Base-by-base conservation (phyloP, 2,797 vertebrate species). In the Oryzias dopingdopingensis region DNA sequence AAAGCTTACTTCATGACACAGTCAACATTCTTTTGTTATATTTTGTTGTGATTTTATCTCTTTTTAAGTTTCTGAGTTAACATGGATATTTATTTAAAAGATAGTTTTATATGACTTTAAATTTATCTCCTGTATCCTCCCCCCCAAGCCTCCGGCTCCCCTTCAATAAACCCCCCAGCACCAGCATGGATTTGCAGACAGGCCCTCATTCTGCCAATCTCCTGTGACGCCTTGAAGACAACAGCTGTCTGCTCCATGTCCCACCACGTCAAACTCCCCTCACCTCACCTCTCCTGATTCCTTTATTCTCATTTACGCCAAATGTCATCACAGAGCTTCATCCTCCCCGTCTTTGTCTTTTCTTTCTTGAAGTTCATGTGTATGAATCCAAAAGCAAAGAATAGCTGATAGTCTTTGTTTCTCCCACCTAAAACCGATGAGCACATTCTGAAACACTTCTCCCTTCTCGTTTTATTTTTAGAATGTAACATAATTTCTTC, bases 161-260 rank as follows among this genome's bases (percentile, higher is more conserved):
- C 49, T 41, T 51, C 56, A 22, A 58, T 3, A 22, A 22, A 2
- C 20, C 53, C 62, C 73, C 62, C 32, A 32, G 52, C 47, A 70
- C 51, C 55, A 55, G 50, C 61, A 70, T 32, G 46, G 67, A 70
- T 69, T 71, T 17, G 65, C 52, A 77, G 74, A 77, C 61, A 64
- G 84, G 83, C 74, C 84, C 81, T 73, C 78, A 82, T 86, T 90
- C 84, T 74, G 72, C 89, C 85, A 84, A 70, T 86, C 83, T 79
- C 56, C 63, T 50, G 64, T 50, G 48, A 59, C 42, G 64, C 66
- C 72, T 74, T 55, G 56, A 75, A 79, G 83, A 82, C 76, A 81
- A 79, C 74, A 56, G 12, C 53, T 48, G 54, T 72, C 70, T 62
- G 65, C 80, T 72, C 54, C 7, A 12, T 13, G 52, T 66, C 70